phyloP scores from a whole-genome alignment of 2,113 vertebrate species.

The Sigmodon hispidus region DNA sequence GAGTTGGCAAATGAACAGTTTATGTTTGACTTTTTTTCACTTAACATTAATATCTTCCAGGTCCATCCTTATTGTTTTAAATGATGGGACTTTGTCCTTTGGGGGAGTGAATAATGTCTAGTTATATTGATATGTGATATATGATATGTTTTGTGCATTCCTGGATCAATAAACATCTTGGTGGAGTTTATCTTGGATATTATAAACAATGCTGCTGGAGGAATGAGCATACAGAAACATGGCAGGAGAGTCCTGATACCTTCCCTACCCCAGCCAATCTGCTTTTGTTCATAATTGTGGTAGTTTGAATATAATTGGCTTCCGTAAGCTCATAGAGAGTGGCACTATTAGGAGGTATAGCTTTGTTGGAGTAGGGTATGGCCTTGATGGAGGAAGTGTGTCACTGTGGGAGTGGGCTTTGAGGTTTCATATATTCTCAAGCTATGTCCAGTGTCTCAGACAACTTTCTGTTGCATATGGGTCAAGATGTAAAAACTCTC shows the following conservation, averaged over 20 bases:
- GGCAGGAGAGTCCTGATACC: neutral
- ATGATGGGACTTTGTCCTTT: too few relatives aligned
- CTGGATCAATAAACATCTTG: neutral
- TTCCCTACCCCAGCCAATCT: neutral
- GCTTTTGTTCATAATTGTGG: neutral
- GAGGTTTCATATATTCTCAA: neutral
- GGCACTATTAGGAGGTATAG: neutral
- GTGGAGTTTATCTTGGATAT: neutral
- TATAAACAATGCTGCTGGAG: neutral
- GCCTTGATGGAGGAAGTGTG: neutral
- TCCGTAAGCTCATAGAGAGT: neutral
- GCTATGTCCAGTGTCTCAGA: neutral
- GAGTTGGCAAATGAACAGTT: neutral
- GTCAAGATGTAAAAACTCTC: neutral
- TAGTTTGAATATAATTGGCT: neutral
- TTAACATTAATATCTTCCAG: neutral
- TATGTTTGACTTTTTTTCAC: neutral
- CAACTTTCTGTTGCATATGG: neutral
- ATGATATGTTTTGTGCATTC: neutral
- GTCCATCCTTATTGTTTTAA: neutral
- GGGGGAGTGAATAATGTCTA: too few relatives aligned
- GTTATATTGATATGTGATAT: neutral
- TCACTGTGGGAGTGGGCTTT: neutral
- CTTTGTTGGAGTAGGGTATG: too few relatives aligned
- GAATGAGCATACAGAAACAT: neutral